These are phyloP conservation scores for Camarhynchus parvulus DNA, from an alignment of 2,113 vertebrate species.

Conservation along the genomic window DNA sequence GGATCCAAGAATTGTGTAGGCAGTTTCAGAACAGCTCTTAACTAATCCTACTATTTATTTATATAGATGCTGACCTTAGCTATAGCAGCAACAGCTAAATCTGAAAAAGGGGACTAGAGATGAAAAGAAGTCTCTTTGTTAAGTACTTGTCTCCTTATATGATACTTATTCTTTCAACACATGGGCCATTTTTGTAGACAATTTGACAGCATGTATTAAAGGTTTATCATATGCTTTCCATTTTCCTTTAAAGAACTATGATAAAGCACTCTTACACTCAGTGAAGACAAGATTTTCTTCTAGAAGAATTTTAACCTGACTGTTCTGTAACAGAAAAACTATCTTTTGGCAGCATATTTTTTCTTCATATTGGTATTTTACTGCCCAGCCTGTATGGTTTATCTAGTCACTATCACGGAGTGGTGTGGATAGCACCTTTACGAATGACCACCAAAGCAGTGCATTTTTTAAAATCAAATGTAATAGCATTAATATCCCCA, in stretches of 20 bases:
- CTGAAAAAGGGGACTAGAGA: conserved; percentile 37
- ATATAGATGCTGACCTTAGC: conserved; percentile 55
- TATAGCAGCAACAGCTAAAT: conserved; percentile 43
- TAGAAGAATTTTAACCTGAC: neutral
- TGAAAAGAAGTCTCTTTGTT: conserved; percentile 44
- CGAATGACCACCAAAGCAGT: neutral
- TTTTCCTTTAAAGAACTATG: conserved; percentile 17
- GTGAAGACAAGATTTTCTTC: neutral
- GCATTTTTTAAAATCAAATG: neutral
- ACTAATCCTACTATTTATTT: conserved; percentile 60
- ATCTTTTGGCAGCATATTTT: neutral
- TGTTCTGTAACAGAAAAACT: neutral
- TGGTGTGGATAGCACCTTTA: neutral
- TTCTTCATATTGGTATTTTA: neutral
- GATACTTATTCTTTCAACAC: conserved; percentile 63
- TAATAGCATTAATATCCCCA: neutral
- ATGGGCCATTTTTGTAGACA: conserved; percentile 65
- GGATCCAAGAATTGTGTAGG: conserved; percentile 30
- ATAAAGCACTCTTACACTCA: conserved; percentile 6
- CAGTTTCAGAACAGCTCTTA: conserved; percentile 52
- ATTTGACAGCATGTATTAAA: conserved; percentile 62
- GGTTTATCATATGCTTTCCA: conserved; percentile 54
- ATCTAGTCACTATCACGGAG: neutral
- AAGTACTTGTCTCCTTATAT: conserved; percentile 47
- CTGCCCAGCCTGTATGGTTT: neutral